Conservation (phyloP, 2,113 vertebrate genomes). For the Balaeniceps rex region DNA sequence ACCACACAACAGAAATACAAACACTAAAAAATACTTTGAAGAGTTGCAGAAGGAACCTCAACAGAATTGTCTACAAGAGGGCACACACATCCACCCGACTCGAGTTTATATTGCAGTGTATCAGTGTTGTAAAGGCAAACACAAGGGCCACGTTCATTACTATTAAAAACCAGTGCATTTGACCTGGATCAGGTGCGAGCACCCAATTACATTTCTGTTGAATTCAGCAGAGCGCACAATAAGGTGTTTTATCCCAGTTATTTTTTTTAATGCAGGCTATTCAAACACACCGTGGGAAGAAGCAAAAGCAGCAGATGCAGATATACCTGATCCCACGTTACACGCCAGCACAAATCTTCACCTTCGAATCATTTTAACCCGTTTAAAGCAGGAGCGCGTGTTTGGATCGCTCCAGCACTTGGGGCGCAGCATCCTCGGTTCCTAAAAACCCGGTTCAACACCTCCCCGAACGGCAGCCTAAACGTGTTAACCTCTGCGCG, state of each 20-base stretch:
- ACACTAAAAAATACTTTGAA: background rate
- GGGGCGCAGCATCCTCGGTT: background rate
- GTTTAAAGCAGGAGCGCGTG: background rate
- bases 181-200: background rate
- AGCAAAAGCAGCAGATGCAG: background rate
- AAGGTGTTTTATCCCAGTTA: background rate
- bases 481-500: too few species aligned
- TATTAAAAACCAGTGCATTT: background rate
- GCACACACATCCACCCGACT: background rate
- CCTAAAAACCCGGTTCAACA: background rate
- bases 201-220: background rate
- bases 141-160: background rate
- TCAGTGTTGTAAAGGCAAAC: background rate
- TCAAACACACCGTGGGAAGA: background rate
- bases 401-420: background rate
- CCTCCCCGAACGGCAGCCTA: background rate
- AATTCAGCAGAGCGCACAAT: background rate
- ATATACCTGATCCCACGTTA: background rate
- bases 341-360: background rate
- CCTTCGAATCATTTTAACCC: background rate
- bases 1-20: background rate
- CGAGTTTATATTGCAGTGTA: background rate
- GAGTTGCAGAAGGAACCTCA: background rate
- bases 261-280: background rate
- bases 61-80: background rate